Conservation (phyloP, 1,140 invertebrate species). For the Saccostrea echinata region DNA sequence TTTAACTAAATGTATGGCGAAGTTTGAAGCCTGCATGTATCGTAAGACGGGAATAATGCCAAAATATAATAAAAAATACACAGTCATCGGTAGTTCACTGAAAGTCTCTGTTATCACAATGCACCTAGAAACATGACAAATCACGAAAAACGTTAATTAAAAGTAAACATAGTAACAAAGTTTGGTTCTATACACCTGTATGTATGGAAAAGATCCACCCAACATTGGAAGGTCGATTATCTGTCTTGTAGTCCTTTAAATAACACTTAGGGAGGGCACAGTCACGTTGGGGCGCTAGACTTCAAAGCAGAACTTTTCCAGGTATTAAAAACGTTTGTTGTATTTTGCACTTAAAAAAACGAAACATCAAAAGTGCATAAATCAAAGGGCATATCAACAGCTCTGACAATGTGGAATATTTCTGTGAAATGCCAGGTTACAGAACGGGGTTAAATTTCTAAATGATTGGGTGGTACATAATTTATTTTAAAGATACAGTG, state of each 20-base stretch:
- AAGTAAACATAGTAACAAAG: neutral
- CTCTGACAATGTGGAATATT: neutral
- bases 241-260: conserved; percentile 9
- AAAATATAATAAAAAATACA: neutral
- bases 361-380: conserved; percentile 37
- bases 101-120: neutral
- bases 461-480: conserved; percentile 27
- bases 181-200: neutral
- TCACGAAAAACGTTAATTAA: conserved; percentile 17
- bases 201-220: conserved; percentile 17
- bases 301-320: neutral
- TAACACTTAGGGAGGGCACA: neutral
- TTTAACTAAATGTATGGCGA: neutral
- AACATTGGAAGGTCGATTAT: neutral
- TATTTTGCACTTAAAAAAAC: conserved; percentile 36
- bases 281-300: conserved; percentile 4
- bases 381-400: conserved; percentile 24
- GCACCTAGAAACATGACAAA: conserved; percentile 24
- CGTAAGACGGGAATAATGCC: neutral
- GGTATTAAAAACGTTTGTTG: conserved; percentile 5
- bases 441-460: conserved; percentile 31
- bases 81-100: neutral
- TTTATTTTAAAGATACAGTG: conserved; percentile 15
- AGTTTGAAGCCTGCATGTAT: neutral
- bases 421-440: neutral